Conservation (phyloP, 1,140 invertebrate species). For the Phocides pigmalion region DNA sequence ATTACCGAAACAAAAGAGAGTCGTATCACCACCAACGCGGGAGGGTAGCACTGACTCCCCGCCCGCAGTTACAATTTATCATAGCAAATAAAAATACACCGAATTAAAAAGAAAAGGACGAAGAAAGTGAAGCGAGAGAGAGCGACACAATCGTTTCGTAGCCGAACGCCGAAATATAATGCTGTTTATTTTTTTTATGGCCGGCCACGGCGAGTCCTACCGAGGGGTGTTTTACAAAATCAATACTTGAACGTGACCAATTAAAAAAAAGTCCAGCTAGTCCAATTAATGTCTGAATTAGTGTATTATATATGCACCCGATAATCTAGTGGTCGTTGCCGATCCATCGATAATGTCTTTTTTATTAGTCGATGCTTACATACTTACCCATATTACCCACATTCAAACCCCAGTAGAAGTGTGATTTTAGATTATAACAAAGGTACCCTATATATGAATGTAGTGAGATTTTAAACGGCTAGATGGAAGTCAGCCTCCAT, state of each 20-base stretch:
- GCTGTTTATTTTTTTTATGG: slow-evolving; percentile 75
- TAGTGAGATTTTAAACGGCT: too few species aligned
- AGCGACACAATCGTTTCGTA: slow-evolving; percentile 65
- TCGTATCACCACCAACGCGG: slow-evolving; percentile 17
- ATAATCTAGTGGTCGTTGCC: slow-evolving; percentile 33
- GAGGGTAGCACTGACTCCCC: slow-evolving; percentile 44
- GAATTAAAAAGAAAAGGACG: slow-evolving; percentile 81
- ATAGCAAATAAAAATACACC: slow-evolving; percentile 82
- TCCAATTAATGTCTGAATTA: slow-evolving; percentile 63
- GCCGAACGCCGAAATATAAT: slow-evolving; percentile 75
- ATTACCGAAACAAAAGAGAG: slow-evolving; percentile 78
- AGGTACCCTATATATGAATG: too few species aligned
- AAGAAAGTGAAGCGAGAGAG: slow-evolving; percentile 75
- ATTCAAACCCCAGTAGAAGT: too few species aligned
- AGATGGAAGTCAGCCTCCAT: too few species aligned
- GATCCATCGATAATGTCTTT: slow-evolving; percentile 32
- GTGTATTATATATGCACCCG: slow-evolving; percentile 44
- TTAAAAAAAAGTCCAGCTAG: slow-evolving; percentile 59
- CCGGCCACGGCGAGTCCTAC: slow-evolving; percentile 52
- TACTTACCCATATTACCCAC: too few species aligned
- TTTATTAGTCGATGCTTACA: slow-evolving; percentile 29
- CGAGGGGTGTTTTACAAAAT: slow-evolving; percentile 57
- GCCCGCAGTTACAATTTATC: slow-evolving; percentile 78
- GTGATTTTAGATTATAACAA: too few species aligned
- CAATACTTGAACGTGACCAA: slow-evolving; percentile 61